Base-by-base conservation (phyloP, 1,140 invertebrate genomes). In the Harpegnathos saltator region DNA sequence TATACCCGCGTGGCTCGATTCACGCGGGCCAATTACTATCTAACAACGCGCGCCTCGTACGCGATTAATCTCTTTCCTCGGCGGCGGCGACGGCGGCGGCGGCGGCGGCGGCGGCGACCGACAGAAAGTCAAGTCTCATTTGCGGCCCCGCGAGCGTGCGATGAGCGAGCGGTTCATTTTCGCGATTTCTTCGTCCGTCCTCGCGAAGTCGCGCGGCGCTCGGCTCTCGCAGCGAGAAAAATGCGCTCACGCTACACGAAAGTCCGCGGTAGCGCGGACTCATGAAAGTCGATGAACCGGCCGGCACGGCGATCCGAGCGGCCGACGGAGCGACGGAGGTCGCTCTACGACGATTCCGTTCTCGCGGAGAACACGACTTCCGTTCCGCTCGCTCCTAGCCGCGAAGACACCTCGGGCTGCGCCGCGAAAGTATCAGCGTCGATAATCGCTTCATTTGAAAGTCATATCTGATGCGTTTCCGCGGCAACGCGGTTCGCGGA, bases 261-360 rank as follows among this genome's bases (percentile, higher is more conserved):
- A 89, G 75, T 85, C n/a, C 86, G 86, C 86, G 84, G 81, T 87
- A 85, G 77, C 62, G 80, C 59, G 84, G 81, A 81, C 88, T 89
- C 88, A 89, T 89, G 88, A 89, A 89, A 89, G 88, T 89, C 88
- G 88, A 89, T 89, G 88, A 89, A 89, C 83, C 86, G 69, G 56
- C 74, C 69, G 80, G 33, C 33, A n/a, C 9, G 15, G 38, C 63
- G 75, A 83, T 84, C 73, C 61, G 62, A 84, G 26, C 74, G 22
- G 50, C 52, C 62, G 38, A 3, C 38, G 4, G 38, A n/a, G 38
- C 38, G 38, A 33, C 29, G 1, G 50, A 66, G 74, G 54, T n/a
- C n/a, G n/a, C 72, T 63, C 48, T 59, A 74, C 61, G 72, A 75
- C 82, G 62, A 72, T 87, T 81, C 74, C 38, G 58, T 7, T 52